Conservation (phyloP, 2,888 invertebrate species). For the Dicranocentrus wangi region DNA sequence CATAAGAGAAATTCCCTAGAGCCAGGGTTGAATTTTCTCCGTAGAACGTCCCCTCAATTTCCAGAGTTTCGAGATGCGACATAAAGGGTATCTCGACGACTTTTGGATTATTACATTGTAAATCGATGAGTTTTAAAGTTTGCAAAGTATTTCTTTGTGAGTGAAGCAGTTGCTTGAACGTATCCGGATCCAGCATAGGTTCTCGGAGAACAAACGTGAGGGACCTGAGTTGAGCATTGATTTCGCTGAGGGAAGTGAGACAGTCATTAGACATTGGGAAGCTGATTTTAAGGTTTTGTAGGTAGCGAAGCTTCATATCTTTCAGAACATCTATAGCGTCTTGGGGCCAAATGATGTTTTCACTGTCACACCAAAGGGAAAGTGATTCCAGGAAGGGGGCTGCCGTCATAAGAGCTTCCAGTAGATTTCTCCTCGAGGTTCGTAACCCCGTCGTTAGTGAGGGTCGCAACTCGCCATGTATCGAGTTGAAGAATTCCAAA, state of each 20-base stretch:
- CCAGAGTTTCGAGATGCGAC: slow-evolving; percentile 38
- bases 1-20: slow-evolving; percentile 40
- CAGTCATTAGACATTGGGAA: slow-evolving; percentile 49
- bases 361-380: slow-evolving; percentile 56
- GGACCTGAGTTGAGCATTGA: slow-evolving; percentile 44
- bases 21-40: slow-evolving; percentile 40
- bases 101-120: slow-evolving; percentile 54
- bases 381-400: slow-evolving; percentile 44
- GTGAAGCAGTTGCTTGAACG: slow-evolving; percentile 42
- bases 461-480: slow-evolving; percentile 50
- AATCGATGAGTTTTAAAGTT: slow-evolving; percentile 45
- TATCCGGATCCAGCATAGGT: slow-evolving; percentile 34
- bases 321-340: slow-evolving; percentile 46
- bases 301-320: slow-evolving; percentile 25
- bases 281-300: slow-evolving; percentile 49
- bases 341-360: slow-evolving; percentile 53
- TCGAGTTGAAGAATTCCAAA: slow-evolving; percentile 54
- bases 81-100: slow-evolving; percentile 46
- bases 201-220: slow-evolving; percentile 51
- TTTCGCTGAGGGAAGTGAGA: slow-evolving; percentile 33
- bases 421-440: slow-evolving; percentile 39
- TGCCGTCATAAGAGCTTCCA: slow-evolving; percentile 35
- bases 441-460: slow-evolving; percentile 32
- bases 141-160: slow-evolving; percentile 39
- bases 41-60: slow-evolving; percentile 60